phyloP scores from a whole-genome alignment of 2,797 vertebrate genomes.

The Buceros bicornis region DNA sequence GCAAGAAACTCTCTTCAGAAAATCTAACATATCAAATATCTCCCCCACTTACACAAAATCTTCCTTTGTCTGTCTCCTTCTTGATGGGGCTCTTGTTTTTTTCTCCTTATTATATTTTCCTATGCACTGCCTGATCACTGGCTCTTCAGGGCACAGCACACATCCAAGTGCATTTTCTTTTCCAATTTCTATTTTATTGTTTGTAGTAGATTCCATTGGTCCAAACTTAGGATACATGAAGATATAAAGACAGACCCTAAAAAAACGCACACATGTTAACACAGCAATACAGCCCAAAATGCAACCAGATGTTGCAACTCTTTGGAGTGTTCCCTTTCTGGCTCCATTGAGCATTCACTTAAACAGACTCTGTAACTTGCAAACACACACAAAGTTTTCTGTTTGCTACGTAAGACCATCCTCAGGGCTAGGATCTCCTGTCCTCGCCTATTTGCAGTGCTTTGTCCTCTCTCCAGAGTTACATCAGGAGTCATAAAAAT shows the following conservation, averaged over 20 bases:
- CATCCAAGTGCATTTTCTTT: background rate
- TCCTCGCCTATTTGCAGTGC: background rate
- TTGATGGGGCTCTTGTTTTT: background rate
- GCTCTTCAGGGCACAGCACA: background rate
- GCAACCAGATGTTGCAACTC: background rate
- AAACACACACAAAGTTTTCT: background rate
- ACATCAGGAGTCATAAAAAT: background rate
- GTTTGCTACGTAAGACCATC: background rate
- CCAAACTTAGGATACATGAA: background rate
- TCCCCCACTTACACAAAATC: background rate
- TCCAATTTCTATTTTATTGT: background rate
- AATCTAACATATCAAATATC: background rate
- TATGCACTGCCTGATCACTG: background rate
- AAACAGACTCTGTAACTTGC: background rate
- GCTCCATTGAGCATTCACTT: background rate
- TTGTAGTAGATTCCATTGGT: background rate
- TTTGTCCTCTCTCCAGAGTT: background rate
- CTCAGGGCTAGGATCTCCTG: background rate
- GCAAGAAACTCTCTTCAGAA: background rate
- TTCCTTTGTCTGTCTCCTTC: background rate
- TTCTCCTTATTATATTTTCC: background rate
- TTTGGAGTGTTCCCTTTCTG: background rate
- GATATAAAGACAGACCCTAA: background rate
- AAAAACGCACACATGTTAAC: background rate
- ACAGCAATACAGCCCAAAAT: background rate